Percentiles rank a stretch among this genome's conserved stretches.
phyloP scores from a whole-genome alignment of 2,113 vertebrate species.

The Vireo altiloquus region DNA sequence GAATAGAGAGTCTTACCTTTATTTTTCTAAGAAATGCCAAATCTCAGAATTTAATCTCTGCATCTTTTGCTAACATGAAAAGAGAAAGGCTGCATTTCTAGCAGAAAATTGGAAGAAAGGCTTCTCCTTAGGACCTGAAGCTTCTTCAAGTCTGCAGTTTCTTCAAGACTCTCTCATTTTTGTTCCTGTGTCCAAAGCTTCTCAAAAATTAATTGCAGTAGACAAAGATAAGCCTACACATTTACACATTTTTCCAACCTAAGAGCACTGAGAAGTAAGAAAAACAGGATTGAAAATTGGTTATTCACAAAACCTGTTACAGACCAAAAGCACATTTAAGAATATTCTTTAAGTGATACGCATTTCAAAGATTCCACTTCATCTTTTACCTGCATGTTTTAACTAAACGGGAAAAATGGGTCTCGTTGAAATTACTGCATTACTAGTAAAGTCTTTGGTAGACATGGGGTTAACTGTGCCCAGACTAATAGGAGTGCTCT shows the following conservation, averaged over 20 bases:
- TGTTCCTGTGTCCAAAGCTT: not conserved
- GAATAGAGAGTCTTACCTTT: slow-evolving; percentile 37
- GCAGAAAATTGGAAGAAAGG: not conserved
- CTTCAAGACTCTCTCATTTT: not conserved
- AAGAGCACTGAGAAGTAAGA: not conserved
- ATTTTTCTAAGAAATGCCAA: slow-evolving; percentile 13
- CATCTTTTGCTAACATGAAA: not conserved
- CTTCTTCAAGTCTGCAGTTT: slow-evolving; percentile 4
- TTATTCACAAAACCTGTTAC: not conserved
- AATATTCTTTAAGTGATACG: not conserved
- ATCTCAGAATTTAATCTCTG: not conserved
- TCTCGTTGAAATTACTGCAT: not conserved
- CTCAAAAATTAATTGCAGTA: not conserved
- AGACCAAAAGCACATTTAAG: not conserved
- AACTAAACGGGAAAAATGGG: not conserved
- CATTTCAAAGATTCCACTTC: not conserved
- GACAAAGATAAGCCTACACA: not conserved
- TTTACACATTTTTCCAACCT: not conserved
- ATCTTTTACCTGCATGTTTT: not conserved
- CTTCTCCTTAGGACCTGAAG: not conserved
- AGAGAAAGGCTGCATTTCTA: not conserved
- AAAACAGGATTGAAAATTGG: not conserved
- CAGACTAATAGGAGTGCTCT: not conserved
- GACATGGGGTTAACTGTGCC: not conserved
- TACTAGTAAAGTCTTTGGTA: not conserved